These are phyloP conservation scores for Otocyon megalotis DNA, from an alignment of 2,113 vertebrate species.

Conservation along the genomic window DNA sequence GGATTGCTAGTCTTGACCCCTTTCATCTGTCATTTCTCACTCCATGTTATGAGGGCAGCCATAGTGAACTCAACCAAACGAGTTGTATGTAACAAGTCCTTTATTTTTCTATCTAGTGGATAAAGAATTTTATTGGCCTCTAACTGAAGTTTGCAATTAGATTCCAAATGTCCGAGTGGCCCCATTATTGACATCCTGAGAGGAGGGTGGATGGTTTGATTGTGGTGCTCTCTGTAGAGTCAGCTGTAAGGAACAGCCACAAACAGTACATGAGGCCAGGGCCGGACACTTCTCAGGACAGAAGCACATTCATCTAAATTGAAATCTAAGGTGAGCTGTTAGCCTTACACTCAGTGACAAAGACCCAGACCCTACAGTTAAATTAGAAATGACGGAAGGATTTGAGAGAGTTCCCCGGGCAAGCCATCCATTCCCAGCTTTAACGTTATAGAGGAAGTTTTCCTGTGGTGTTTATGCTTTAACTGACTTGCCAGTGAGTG, in stretches of 20 bases:
- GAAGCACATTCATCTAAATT: slow-evolving; percentile 36
- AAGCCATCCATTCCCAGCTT: not conserved
- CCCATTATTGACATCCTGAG: not conserved
- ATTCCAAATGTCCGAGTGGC: not conserved
- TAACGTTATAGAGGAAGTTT: not conserved
- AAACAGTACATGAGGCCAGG: not conserved
- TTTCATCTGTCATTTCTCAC: not conserved
- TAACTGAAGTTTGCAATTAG: slow-evolving; percentile 27
- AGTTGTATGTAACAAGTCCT: not conserved
- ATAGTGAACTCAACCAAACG: not conserved
- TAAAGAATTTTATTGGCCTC: not conserved
- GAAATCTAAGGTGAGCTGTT: not conserved
- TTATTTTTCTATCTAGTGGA: slow-evolving; percentile 10
- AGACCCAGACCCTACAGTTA: not conserved
- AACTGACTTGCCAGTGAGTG: not conserved
- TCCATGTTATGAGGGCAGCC: not conserved
- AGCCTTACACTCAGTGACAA: not conserved
- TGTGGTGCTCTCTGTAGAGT: not conserved
- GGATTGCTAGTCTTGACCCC: not conserved
- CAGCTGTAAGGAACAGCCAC: not conserved
- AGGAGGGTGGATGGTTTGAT: not conserved
- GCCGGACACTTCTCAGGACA: not conserved
- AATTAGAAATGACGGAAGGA: not conserved
- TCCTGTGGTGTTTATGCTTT: slow-evolving; percentile 9
- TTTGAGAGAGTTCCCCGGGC: not conserved